Conservation (phyloP, 2,113 vertebrate genomes). For the Mungos mungo region DNA sequence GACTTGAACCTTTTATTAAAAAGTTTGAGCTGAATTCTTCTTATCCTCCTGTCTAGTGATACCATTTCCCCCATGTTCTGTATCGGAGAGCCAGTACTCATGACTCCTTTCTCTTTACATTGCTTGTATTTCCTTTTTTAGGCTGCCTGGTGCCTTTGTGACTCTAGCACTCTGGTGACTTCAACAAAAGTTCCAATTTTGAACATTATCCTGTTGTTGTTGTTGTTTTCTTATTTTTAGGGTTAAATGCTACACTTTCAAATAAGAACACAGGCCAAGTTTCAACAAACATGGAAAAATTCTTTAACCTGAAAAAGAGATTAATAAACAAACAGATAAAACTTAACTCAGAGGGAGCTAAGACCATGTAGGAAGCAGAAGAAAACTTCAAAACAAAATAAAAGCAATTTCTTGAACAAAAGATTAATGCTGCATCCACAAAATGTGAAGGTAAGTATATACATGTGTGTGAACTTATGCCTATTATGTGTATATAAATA, state of each 20-base stretch:
- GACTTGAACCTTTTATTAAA: neutral
- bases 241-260: neutral
- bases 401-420: neutral
- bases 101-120: neutral
- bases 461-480: no score
- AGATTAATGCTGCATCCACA: neutral
- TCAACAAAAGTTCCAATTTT: neutral
- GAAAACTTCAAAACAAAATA: neutral
- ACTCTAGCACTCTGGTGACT: neutral
- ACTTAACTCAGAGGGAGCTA: neutral
- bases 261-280: neutral
- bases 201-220: neutral
- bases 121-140: neutral
- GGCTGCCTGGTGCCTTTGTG: neutral
- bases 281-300: neutral
- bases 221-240: neutral
- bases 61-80: neutral
- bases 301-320: neutral
- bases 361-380: neutral
- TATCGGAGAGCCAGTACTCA: neutral
- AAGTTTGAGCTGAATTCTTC: neutral
- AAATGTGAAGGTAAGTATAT: neutral
- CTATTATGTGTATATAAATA: neutral
- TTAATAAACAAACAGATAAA: neutral
- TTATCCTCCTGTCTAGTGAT: neutral